Conservation (phyloP, 2,113 vertebrate species). For the Petromus typicus region DNA sequence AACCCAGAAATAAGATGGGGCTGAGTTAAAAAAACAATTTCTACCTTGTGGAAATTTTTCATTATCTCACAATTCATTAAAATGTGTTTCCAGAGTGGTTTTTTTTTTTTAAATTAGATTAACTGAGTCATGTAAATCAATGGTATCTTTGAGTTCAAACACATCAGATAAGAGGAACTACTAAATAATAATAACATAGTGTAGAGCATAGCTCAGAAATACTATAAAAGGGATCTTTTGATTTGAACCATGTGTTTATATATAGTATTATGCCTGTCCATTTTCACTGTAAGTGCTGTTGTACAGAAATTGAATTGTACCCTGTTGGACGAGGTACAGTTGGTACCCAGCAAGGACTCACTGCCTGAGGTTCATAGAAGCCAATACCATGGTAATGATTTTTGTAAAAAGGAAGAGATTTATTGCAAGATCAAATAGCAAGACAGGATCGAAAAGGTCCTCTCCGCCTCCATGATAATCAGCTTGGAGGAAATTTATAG, state of each 20-base stretch:
- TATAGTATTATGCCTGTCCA: background rate
- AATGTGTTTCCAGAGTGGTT: slow-evolving; percentile 61
- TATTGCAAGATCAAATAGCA: background rate
- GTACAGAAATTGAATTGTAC: background rate
- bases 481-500: background rate
- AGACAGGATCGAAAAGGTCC: background rate
- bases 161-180: slow-evolving; percentile 61
- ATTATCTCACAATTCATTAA: slow-evolving; percentile 45
- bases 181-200: slow-evolving; percentile 55
- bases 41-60: slow-evolving; percentile 23
- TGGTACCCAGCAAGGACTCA: background rate
- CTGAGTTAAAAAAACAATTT: background rate
- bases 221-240: slow-evolving; percentile 12
- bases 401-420: background rate
- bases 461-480: background rate
- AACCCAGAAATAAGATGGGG: background rate
- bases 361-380: background rate
- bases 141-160: slow-evolving; percentile 69
- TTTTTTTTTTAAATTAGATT: slow-evolving; percentile 50
- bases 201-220: slow-evolving; percentile 47
- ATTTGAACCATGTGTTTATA: background rate
- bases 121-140: slow-evolving; percentile 51
- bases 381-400: background rate
- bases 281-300: slow-evolving; percentile 50
- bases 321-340: slow-evolving; percentile 39